Base-by-base conservation (phyloP, 2,113 vertebrate species). In the Ciconia maguari region DNA sequence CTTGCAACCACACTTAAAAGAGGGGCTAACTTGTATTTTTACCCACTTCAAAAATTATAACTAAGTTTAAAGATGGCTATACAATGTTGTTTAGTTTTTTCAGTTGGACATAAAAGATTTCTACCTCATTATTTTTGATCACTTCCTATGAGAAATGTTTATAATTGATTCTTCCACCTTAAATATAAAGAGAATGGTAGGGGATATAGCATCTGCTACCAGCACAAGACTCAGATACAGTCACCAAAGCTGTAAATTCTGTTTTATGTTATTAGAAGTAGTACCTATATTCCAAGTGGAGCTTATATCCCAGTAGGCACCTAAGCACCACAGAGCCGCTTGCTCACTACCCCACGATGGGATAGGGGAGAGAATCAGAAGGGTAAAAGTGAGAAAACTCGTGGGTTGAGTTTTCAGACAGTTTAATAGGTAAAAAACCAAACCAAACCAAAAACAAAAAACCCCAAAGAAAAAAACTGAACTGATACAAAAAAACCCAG, bases 321-420 rank as follows among this genome's bases (percentile, higher is more conserved):
- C 24, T 20, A 49, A 87, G 17, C 32, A 7, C 25, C 5, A 27
- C 75, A 34, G 27, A 64, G 58, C 34, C 9, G 8, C 49, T 65
- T 22, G 2, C 7, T 78, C 41, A 24, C 17, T 66, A 11, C 7
- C 22, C 6, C 3, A 0, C 12, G 10, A 51, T 17, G 34, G 51
- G 29, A 51, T 17, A 9, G 13, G 20, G 29, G 24, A 54, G 42
- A 58, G 13, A 61, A 76, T 20, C 11, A 9, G 48, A 78, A 75
- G 17, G 21, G 34, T 46, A n/a, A 13, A 86, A 85, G 15, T 41
- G 3, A 54, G 15, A 46, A 62, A 65, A 65, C 10, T 27, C 9
- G 3, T 3, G 3, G 29, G 10, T 16, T 52, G 36, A 61, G 42
- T 38, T 38, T 38, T 38, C 38, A 65, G 38, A n/a, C 10, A 38